Evolutionary conservation across 1,140 invertebrate genomes (phyloP).

Genomic region (Heliconius congener): DNA sequence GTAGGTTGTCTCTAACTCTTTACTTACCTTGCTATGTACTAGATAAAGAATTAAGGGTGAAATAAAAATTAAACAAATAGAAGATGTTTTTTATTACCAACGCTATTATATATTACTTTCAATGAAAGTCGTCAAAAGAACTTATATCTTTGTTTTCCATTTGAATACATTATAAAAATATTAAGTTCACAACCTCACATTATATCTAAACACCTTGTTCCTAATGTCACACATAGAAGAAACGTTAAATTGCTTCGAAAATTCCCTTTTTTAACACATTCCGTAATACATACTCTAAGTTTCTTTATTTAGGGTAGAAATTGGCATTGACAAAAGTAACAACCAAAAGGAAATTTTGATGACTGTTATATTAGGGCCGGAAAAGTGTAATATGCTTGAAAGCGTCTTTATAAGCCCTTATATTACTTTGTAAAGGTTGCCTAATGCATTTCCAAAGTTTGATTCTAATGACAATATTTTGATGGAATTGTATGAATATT

Average conservation of each 20-base stretch:
- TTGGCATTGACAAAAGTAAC: neutral
- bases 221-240: conserved; percentile 24
- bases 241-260: conserved; percentile 25
- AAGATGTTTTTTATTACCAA: too few species aligned
- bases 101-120: too few species aligned
- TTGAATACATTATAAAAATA: neutral
- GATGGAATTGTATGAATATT: neutral
- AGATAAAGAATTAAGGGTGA: too few species aligned
- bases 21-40: too few species aligned
- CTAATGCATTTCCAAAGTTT: neutral
- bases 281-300: neutral
- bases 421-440: conserved; percentile 10
- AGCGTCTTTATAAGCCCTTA: conserved; percentile 25
- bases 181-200: conserved; percentile 3
- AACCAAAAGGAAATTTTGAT: conserved; percentile 12
- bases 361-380: conserved; percentile 23
- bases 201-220: conserved; percentile 24
- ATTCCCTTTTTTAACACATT: neutral
- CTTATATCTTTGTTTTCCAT: too few species aligned
- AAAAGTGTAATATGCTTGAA: conserved; percentile 18
- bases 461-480: neutral
- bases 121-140: too few species aligned
- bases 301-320: neutral
- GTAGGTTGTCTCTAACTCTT: too few species aligned
- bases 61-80: too few species aligned